Conservation (phyloP, 2,113 vertebrate species). For the Scortum barcoo region DNA sequence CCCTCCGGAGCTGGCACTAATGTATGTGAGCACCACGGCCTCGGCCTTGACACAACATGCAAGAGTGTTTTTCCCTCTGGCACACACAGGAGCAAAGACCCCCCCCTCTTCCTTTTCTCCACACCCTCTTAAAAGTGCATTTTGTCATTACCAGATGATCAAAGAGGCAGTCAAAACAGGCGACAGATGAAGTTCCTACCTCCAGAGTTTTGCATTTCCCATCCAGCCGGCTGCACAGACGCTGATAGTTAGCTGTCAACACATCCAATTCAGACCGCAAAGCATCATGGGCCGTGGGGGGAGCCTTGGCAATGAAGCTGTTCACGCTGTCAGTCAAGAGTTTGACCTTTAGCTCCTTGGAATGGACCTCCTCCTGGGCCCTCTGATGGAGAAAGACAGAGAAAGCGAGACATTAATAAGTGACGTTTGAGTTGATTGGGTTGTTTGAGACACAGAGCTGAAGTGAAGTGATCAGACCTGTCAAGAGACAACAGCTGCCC, state of each 20-base stretch:
- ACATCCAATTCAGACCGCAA: slow-evolving; percentile 92
- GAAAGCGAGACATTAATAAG: background rate
- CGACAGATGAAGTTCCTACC: slow-evolving; percentile 76
- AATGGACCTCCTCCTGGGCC: slow-evolving; percentile 95
- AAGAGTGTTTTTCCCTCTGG: background rate
- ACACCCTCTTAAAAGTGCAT: background rate
- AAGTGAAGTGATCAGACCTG: background rate
- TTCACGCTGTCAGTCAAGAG: slow-evolving; percentile 94
- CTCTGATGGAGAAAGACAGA: slow-evolving; percentile 83
- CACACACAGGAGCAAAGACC: background rate
- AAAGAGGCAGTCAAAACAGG: background rate
- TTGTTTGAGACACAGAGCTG: background rate
- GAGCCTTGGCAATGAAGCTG: slow-evolving; percentile 93
- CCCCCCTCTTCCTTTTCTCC: no score
- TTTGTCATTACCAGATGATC: background rate
- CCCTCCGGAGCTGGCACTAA: background rate
- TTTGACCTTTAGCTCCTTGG: slow-evolving; percentile 97
- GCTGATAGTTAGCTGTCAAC: slow-evolving; percentile 93
- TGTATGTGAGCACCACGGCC: background rate
- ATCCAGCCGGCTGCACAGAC: slow-evolving; percentile 94
- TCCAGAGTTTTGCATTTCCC: slow-evolving; percentile 97
- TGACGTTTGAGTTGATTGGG: background rate
- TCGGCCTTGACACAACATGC: background rate
- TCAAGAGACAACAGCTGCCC: background rate
- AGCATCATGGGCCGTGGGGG: slow-evolving; percentile 93